Conservation (phyloP, 2,888 invertebrate species). For the Melanostoma scalare region DNA sequence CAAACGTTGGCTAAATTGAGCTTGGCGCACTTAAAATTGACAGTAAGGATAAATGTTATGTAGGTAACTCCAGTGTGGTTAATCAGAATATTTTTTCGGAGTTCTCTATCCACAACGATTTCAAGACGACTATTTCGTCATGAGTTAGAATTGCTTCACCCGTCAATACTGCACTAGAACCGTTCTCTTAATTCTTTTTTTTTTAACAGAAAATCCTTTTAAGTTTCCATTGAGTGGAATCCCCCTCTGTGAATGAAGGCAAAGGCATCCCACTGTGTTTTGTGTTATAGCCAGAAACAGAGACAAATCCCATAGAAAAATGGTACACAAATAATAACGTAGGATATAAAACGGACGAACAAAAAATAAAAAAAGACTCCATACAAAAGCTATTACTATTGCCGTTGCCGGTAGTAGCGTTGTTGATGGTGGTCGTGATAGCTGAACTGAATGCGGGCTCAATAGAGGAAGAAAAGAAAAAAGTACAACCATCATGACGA, state of each 20-base stretch:
- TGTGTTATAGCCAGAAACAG: slow-evolving; percentile 52
- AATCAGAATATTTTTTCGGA: no score
- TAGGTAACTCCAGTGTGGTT: no score
- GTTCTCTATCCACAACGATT: no score
- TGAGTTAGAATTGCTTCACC: not conserved
- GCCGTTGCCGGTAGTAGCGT: slow-evolving; percentile 9
- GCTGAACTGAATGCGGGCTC: not conserved
- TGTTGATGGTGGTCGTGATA: not conserved
- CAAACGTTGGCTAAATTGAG: slow-evolving; percentile 57
- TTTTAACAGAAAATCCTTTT: slow-evolving; percentile 30
- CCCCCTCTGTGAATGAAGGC: slow-evolving; percentile 37
- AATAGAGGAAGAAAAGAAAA: not conserved
- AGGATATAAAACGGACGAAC: slow-evolving; percentile 30
- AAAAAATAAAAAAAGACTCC: slow-evolving; percentile 6
- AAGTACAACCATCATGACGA: slow-evolving; percentile 14
- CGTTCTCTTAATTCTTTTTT: slow-evolving; percentile 8
- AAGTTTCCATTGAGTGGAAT: slow-evolving; percentile 49
- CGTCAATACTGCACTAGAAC: not conserved
- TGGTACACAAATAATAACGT: slow-evolving; percentile 60
- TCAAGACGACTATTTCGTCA: not conserved
- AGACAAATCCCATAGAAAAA: slow-evolving; percentile 53
- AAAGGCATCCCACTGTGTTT: slow-evolving; percentile 47
- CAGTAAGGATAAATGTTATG: not conserved
- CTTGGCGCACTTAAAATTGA: slow-evolving; percentile 22
- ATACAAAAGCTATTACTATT: slow-evolving; percentile 56